These are phyloP conservation scores for Gallinago jamesoni DNA, from an alignment of 2,113 vertebrate species.

Conservation along the genomic window DNA sequence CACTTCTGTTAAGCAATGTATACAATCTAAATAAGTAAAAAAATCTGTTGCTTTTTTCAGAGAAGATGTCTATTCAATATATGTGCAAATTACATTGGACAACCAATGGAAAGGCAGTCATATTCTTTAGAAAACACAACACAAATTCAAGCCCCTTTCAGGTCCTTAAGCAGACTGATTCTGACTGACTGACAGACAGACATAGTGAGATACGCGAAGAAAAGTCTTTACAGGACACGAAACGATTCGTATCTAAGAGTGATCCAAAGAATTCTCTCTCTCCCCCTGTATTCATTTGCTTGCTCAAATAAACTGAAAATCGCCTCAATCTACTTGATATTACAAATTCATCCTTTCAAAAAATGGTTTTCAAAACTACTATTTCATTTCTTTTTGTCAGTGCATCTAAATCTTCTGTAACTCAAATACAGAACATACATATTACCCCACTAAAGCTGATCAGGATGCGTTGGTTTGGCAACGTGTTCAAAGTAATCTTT, in stretches of 20 bases:
- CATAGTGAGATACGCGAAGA: not conserved
- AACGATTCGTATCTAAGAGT: not conserved
- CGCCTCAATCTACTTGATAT: not conserved
- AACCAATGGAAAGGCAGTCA: not conserved
- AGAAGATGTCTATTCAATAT: not conserved
- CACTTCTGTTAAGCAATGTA: not conserved
- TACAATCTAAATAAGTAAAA: not conserved
- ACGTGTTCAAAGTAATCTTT: not conserved
- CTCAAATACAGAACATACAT: not conserved
- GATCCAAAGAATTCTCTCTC: not conserved
- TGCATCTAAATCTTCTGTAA: not conserved
- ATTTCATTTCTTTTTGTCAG: not conserved
- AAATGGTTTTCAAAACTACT: not conserved
- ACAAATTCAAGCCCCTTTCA: not conserved
- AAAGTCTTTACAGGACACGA: not conserved
- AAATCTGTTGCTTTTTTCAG: not conserved
- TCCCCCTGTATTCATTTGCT: not conserved
- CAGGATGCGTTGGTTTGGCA: not conserved
- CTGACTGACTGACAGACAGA: not conserved
- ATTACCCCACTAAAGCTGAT: not conserved
- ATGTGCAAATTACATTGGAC: not conserved
- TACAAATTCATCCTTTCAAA: not conserved
- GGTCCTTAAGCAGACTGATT: not conserved
- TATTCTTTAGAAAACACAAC: not conserved
- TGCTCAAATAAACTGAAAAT: slow-evolving; percentile 7